phyloP scores from a whole-genome alignment of 2,113 vertebrate genomes.

The Chroicocephalus ridibundus region DNA sequence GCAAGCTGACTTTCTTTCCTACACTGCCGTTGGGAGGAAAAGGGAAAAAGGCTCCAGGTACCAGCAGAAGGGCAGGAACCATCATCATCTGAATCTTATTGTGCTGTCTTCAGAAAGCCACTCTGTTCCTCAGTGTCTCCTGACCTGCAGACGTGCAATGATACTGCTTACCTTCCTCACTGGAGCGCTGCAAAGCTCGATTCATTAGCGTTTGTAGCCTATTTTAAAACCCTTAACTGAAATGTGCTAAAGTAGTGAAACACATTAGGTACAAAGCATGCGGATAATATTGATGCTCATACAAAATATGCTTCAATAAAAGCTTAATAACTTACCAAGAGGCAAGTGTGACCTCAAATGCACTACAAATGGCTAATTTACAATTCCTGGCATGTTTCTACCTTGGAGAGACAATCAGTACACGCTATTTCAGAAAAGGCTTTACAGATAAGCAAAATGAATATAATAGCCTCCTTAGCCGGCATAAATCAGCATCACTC shows the following conservation, averaged over 20 bases:
- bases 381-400: background rate
- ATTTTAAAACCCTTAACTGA: background rate
- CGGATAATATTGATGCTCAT: background rate
- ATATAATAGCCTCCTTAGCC: background rate
- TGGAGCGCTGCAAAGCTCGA: fast-evolving
- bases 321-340: slow-evolving; percentile 34
- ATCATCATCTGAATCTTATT: background rate
- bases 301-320: slow-evolving; percentile 46
- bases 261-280: background rate
- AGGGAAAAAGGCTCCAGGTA: fast-evolving
- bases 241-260: background rate
- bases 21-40: background rate
- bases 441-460: slow-evolving; percentile 24
- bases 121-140: background rate
- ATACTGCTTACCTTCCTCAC: background rate
- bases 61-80: background rate
- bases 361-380: background rate
- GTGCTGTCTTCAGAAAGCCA: background rate
- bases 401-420: background rate
- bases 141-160: background rate
- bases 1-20: background rate
- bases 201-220: background rate
- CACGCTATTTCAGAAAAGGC: background rate
- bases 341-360: background rate
- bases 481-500: background rate